Conservation (phyloP, 2,797 vertebrate species). For the Champsocephalus esox region DNA sequence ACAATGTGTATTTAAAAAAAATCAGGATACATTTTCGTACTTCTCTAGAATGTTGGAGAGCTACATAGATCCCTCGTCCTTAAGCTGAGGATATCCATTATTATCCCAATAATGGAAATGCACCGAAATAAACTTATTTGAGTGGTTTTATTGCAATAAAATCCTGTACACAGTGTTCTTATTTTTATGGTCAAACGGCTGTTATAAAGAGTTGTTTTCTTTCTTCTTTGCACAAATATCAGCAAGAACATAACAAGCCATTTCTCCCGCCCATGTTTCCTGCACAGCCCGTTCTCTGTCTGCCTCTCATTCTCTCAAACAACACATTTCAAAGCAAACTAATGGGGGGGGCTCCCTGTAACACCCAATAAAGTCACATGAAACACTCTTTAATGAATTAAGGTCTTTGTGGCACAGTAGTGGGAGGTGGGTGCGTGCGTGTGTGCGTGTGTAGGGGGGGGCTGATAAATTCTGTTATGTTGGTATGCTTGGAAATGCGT, state of each 20-base stretch:
- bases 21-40: too few relatives aligned
- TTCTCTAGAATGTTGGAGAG: too few relatives aligned
- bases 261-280: constrained; percentile 42
- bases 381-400: constrained; percentile 73
- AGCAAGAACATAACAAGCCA: constrained; percentile 21
- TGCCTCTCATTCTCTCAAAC: constrained; percentile 47
- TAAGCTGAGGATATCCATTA: too few relatives aligned
- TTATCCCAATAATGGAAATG: too few relatives aligned
- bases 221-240: neutral
- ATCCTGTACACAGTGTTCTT: neutral
- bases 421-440: constrained; percentile 19
- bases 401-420: constrained; percentile 73
- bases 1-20: too few relatives aligned
- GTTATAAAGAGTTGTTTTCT: neutral
- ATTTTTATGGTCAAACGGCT: neutral
- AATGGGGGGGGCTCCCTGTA: constrained; percentile 56
- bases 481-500: constrained; percentile 58
- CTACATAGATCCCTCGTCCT: too few relatives aligned
- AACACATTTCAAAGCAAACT: constrained; percentile 64
- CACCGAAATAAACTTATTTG: too few relatives aligned
- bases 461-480: constrained; percentile 57
- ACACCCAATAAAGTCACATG: constrained; percentile 74
- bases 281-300: constrained; percentile 59
- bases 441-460: neutral
- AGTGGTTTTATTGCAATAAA: too few relatives aligned